Conservation (phyloP, 2,888 invertebrate species). For the Steinernema hermaphroditum region DNA sequence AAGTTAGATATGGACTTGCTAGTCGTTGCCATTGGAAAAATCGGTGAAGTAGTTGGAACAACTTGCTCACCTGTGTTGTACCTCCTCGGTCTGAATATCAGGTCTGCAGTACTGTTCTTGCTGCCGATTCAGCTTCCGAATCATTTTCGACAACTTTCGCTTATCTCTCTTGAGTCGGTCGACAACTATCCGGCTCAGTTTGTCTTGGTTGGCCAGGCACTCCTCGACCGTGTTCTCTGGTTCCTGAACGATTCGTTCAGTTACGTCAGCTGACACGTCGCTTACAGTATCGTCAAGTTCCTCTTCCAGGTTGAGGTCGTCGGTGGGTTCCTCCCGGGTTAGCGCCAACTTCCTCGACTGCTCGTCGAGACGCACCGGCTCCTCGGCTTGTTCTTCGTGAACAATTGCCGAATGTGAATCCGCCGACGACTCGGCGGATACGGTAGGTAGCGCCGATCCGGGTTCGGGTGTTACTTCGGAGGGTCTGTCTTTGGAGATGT, state of each 20-base stretch:
- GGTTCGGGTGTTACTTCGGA: conserved; percentile 17
- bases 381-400: conserved; percentile 1
- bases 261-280: not conserved
- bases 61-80: conserved; percentile 32
- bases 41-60: no score
- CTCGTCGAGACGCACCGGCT: not conserved
- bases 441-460: not conserved
- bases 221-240: conserved; percentile 51
- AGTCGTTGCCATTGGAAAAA: no score
- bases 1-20: no score
- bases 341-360: conserved; percentile 17
- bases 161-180: conserved; percentile 39
- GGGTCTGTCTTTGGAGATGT: conserved; percentile 3
- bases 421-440: not conserved
- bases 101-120: conserved; percentile 42
- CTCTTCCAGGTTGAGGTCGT: conserved; percentile 14
- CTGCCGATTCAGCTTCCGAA: conserved; percentile 41
- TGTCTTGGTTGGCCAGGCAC: conserved; percentile 51
- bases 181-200: conserved; percentile 45
- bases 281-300: conserved; percentile 13
- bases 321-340: conserved; percentile 6
- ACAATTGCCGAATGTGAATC: not conserved
- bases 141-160: conserved; percentile 34
- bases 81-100: conserved; percentile 32
- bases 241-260: not conserved